Evolutionary conservation across 2,113 vertebrate genomes (phyloP).

Genomic region (Taxidea taxus): DNA sequence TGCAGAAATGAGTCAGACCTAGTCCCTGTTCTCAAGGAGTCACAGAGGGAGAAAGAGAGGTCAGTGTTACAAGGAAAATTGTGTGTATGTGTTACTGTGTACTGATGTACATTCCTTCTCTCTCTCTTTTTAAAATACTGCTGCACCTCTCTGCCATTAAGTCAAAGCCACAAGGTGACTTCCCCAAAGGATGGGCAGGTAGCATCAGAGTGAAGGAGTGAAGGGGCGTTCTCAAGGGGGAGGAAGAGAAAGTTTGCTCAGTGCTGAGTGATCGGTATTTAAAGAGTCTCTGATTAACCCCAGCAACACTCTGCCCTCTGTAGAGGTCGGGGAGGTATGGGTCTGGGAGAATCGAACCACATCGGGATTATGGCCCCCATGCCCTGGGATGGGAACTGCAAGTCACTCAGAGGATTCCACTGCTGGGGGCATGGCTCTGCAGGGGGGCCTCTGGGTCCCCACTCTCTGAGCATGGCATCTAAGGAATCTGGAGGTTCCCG

Average conservation of each 20-base stretch:
- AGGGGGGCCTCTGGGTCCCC: neutral
- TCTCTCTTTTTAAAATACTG: neutral
- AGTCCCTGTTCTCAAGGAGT: neutral
- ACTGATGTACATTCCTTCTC: too few species aligned
- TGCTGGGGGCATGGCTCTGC: neutral
- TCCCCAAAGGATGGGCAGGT: neutral
- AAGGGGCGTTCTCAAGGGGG: too few species aligned
- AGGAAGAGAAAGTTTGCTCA: neutral
- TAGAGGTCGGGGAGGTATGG: neutral
- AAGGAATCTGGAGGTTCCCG: neutral
- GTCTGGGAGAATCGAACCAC: neutral
- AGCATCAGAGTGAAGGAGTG: neutral
- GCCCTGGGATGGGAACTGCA: neutral
- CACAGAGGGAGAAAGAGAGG: neutral
- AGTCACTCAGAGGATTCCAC: accelerated
- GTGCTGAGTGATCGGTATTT: too few species aligned
- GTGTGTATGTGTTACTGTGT: neutral
- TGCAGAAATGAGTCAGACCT: neutral
- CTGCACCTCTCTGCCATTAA: neutral
- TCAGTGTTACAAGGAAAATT: neutral
- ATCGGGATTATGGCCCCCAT: too few species aligned
- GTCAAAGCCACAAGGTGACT: neutral
- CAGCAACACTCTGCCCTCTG: neutral
- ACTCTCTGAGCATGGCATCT: neutral
- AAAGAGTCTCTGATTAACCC: neutral